Conservation (phyloP, 2,888 invertebrate species). For the Flabesymbios commensalis region DNA sequence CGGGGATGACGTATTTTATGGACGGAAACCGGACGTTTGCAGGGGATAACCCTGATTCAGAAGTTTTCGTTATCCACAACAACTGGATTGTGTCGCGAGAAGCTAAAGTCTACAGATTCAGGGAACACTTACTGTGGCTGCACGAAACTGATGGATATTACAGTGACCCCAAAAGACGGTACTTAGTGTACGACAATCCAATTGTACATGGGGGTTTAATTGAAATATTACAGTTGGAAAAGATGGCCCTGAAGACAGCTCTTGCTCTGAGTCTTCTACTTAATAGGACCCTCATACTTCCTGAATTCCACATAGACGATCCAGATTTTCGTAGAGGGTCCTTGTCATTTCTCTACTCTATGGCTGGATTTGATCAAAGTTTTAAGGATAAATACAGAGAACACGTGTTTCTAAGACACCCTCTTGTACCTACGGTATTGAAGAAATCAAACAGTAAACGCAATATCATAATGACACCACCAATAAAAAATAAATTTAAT, state of each 20-base stretch:
- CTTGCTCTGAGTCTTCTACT: neutral
- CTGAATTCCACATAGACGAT: conserved; percentile 18
- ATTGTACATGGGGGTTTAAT: neutral
- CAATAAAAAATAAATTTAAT: no score
- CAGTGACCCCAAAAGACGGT: conserved; percentile 2
- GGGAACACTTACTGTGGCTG: conserved; percentile 17
- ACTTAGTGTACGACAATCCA: conserved; percentile 18
- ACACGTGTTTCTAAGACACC: conserved; percentile 8
- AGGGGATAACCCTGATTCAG: neutral
- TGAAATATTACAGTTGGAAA: neutral
- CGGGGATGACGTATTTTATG: conserved; percentile 20
- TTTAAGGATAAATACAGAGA: conserved; percentile 9
- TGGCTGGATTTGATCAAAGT: neutral
- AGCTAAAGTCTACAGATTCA: conserved; percentile 22
- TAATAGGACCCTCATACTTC: conserved; percentile 18
- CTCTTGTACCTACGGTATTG: neutral
- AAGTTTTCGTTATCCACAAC: conserved; percentile 17
- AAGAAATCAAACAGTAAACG: neutral
- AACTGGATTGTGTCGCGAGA: conserved; percentile 24
- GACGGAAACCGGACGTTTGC: neutral
- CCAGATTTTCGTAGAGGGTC: neutral
- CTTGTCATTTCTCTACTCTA: neutral
- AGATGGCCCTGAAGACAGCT: neutral
- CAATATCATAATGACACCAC: neutral
- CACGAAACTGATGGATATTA: conserved; percentile 23